phyloP scores from a whole-genome alignment of 2,797 vertebrate species.

The Astyanax mexicanus region DNA sequence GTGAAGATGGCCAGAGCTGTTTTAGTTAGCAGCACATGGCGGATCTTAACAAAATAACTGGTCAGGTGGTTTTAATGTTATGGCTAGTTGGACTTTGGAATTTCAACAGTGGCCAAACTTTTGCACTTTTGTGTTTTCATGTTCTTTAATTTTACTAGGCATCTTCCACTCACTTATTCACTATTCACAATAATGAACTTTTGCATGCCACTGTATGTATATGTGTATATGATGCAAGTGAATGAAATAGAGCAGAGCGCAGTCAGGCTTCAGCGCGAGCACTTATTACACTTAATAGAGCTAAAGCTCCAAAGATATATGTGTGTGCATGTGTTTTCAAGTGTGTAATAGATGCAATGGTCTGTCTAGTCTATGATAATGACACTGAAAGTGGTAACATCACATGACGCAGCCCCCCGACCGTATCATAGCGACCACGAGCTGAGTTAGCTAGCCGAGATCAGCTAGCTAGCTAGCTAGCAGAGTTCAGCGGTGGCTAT shows the following conservation, averaged over 20 bases:
- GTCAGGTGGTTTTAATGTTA: no score
- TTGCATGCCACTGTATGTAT: background rate
- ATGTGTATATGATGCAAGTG: background rate
- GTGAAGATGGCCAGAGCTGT: no score
- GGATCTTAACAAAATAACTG: no score
- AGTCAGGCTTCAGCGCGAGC: slow-evolving; percentile 34
- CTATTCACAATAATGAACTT: no score
- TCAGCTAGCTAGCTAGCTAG: slow-evolving; percentile 41
- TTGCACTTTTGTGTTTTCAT: no score
- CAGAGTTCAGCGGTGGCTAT: slow-evolving; percentile 41
- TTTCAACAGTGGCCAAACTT: no score
- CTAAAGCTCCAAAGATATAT: background rate
- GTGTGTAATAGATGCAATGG: background rate
- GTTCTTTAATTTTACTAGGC: no score
- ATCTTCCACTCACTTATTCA: no score
- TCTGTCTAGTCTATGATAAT: background rate
- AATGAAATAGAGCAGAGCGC: slow-evolving; percentile 42
- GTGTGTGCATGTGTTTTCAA: slow-evolving; percentile 7
- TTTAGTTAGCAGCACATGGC: no score
- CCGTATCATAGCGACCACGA: slow-evolving; percentile 41
- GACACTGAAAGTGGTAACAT: slow-evolving; percentile 24
- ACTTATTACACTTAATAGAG: background rate
- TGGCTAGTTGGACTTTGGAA: no score
- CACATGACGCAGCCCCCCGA: slow-evolving; percentile 42
- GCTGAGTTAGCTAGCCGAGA: slow-evolving; percentile 46